Evolutionary conservation across 2,113 vertebrate species (phyloP).

Genomic region (Aix galericulata): DNA sequence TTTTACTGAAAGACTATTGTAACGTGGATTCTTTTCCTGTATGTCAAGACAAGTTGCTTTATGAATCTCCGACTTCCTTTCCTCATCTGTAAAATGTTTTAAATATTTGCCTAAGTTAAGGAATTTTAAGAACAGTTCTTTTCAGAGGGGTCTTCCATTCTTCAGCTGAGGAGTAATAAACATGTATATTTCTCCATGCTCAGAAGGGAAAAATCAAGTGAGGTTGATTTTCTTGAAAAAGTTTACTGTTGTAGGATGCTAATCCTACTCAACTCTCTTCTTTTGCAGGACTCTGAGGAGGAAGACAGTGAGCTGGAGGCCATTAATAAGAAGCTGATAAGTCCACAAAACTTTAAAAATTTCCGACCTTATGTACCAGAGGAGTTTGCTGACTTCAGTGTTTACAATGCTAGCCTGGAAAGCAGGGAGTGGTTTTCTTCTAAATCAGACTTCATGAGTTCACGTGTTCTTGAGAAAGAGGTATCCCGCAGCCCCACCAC

Average conservation of each 20-base stretch:
- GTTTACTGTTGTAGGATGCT: neutral
- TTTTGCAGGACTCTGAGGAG: conserved; percentile 92
- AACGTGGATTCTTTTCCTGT: neutral
- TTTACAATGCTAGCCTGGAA: conserved; percentile 94
- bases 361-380: conserved; percentile 88
- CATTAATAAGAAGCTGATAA: conserved; percentile 70
- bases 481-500: conserved; percentile 92
- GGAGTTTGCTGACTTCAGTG: conserved; percentile 97
- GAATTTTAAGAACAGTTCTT: neutral
- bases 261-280: neutral
- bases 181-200: neutral
- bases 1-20: neutral
- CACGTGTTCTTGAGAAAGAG: conserved; percentile 80
- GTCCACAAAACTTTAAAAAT: conserved; percentile 70
- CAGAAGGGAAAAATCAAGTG: neutral
- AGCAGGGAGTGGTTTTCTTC: conserved; percentile 82
- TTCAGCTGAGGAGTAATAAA: neutral
- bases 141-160: neutral
- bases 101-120: neutral
- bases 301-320: conserved; percentile 77
- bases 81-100: neutral
- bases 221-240: neutral
- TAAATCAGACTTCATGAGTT: conserved; percentile 79
- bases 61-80: neutral
- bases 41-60: neutral